Conservation (phyloP, 2,888 invertebrate genomes). For the Allophyes oxyacanthae region DNA sequence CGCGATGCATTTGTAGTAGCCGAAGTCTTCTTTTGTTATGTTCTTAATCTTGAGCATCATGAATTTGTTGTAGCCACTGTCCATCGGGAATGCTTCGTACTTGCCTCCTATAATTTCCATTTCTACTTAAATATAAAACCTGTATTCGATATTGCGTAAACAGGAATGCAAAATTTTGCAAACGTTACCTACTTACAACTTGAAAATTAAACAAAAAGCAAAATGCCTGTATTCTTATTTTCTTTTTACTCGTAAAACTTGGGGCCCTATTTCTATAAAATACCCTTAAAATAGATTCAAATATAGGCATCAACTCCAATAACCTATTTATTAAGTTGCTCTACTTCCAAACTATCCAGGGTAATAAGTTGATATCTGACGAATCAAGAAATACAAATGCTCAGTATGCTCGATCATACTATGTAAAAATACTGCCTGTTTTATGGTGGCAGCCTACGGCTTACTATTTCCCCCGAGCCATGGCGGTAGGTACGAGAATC, state of each 20-base stretch:
- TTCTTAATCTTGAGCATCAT: constrained; percentile 97
- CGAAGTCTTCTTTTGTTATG: constrained; percentile 94
- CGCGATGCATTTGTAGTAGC: constrained; percentile 96
- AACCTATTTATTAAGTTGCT: constrained; percentile 45
- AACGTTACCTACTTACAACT: background rate
- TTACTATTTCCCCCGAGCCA: too few relatives aligned
- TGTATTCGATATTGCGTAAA: constrained; percentile 58
- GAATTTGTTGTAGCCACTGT: constrained; percentile 96
- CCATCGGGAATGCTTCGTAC: constrained; percentile 95
- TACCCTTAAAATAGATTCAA: constrained; percentile 24
- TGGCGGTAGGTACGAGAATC: constrained; percentile 28
- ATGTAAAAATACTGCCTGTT: constrained; percentile 28
- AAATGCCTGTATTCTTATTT: background rate
- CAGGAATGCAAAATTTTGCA: constrained; percentile 3
- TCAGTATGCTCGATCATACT: constrained; percentile 5
- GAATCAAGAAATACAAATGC: constrained; percentile 28
- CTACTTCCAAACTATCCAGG: constrained; percentile 39
- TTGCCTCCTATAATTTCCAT: constrained; percentile 95
- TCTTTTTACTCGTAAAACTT: constrained; percentile 8
- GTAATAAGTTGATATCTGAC: constrained; percentile 31
- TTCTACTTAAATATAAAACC: constrained; percentile 89
- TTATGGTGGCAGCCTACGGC: too few relatives aligned
- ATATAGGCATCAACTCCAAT: constrained; percentile 40
- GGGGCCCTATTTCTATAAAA: constrained; percentile 23
- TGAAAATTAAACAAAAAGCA: background rate